These are phyloP conservation scores for Falco novaeseelandiae DNA, from an alignment of 2,797 vertebrate genomes.

Conservation along the genomic window DNA sequence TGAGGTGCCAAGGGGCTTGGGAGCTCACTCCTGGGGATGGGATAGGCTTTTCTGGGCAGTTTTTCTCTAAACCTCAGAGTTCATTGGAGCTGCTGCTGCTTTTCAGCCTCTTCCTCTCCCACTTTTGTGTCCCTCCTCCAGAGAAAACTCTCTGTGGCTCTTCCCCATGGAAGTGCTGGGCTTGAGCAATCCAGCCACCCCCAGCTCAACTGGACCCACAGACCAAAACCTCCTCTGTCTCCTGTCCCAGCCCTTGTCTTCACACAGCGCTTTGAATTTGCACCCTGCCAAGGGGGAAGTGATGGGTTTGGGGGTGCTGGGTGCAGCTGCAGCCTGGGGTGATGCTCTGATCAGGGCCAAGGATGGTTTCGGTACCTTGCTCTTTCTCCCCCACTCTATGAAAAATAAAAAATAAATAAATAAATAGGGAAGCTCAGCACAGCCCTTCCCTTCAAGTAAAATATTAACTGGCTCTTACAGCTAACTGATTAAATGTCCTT, in stretches of 20 bases:
- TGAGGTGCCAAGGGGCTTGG: neutral
- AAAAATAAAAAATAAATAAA: neutral
- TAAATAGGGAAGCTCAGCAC: neutral
- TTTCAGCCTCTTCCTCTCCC: neutral
- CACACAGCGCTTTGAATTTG: neutral
- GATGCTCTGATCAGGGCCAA: neutral
- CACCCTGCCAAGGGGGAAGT: neutral
- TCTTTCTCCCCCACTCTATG: neutral
- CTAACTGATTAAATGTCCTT: conserved; percentile 27
- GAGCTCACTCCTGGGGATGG: neutral
- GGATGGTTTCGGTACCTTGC: conserved; percentile 19
- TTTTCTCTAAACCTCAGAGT: neutral
- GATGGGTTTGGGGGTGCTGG: neutral
- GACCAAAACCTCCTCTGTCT: neutral
- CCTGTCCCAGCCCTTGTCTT: rapidly evolving
- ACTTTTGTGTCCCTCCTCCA: neutral
- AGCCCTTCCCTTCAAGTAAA: conserved; percentile 25
- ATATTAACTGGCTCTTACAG: conserved; percentile 54
- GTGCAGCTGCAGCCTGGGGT: neutral
- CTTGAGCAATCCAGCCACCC: neutral
- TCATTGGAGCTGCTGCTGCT: neutral
- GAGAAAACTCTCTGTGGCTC: neutral
- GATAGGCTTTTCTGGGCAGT: neutral
- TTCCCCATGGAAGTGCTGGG: neutral
- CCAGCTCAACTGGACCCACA: neutral